Evolutionary conservation across 2,113 vertebrate species (phyloP).

Genomic region (Grammomys dolichurus): DNA sequence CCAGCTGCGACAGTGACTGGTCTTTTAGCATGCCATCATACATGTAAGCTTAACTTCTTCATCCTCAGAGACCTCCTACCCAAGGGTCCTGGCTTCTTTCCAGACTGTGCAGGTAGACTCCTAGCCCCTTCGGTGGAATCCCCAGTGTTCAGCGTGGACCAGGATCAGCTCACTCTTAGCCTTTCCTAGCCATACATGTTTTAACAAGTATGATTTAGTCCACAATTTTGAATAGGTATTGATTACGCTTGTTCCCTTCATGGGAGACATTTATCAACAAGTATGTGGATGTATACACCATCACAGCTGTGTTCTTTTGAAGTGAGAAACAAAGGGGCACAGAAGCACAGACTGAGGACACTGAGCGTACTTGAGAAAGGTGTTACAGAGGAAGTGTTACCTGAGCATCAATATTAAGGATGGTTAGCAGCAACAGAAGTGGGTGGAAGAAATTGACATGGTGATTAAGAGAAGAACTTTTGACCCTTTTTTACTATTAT

Average conservation of each 20-base stretch:
- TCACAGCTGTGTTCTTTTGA: slow-evolving; percentile 1
- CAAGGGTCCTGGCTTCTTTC: neutral
- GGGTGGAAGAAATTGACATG: neutral
- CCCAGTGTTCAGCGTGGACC: neutral
- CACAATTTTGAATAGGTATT: neutral
- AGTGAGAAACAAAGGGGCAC: neutral
- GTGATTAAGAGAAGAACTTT: neutral
- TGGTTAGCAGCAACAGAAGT: neutral
- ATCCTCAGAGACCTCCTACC: slow-evolving; percentile 38
- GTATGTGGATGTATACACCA: neutral
- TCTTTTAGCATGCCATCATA: neutral
- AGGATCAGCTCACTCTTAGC: neutral
- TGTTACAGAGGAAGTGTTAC: neutral
- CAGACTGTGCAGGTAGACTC: neutral
- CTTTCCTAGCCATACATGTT: neutral
- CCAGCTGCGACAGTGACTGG: slow-evolving; percentile 21
- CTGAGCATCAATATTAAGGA: neutral
- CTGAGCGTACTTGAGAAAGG: neutral
- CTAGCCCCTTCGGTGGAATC: neutral
- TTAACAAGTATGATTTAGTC: neutral
- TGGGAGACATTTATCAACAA: neutral
- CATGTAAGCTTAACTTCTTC: neutral
- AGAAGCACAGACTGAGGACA: neutral
- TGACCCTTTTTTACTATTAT: too few species aligned
- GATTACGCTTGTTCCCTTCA: neutral